Evolutionary conservation across 2,888 invertebrate species (phyloP), one percentile per base, ranked within the genome.

Genomic region (Falcaria lacertinaria): DNA sequence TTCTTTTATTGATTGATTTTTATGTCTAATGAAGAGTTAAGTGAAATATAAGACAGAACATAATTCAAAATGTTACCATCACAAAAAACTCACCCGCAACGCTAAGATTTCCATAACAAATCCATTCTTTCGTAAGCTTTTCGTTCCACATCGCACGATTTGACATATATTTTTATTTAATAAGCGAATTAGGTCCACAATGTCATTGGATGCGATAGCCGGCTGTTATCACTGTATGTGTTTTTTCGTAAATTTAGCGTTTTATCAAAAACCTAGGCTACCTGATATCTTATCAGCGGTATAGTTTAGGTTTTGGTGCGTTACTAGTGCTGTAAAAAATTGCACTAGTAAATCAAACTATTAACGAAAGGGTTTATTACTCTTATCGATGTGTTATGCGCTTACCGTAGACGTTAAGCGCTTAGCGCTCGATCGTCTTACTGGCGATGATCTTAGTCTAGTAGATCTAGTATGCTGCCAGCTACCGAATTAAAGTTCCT

Each of bases 211-310:
- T 44, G 38, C 60, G 78, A 80, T 78, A 77, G 78, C 63, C 68
- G 42, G 49, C 13, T 37, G 64, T 84, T 86, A 86, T 85, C 85
- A 15, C 8, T 14, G 37, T 15, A 15, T 35, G 19, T 35, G 61
- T 74, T 79, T 80, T 84, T 85, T 79, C 70, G 72, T 74, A 74
- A 82, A 77, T 83, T 86, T 80, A 80, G 82, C 75, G 66, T 74
- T 83, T 87, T 87, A 88, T 88, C 87, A 60, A 69, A 74, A 66
- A 79, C 86, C 86, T 88, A 88, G 87, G 81, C 79, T 71, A 69
- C 69, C 48, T 53, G 74, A 69, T 86, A 88, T 58, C 71, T 76
- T 87, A 87, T 87, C 87, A 33, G 43, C 52, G 4, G 19, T 35
- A 35, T 65, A 67, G 75, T 75, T 74, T 83, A 80, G 83, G 80